Evolutionary conservation across 2,888 invertebrate genomes (phyloP).

Genomic region (Apotomis capreana): DNA sequence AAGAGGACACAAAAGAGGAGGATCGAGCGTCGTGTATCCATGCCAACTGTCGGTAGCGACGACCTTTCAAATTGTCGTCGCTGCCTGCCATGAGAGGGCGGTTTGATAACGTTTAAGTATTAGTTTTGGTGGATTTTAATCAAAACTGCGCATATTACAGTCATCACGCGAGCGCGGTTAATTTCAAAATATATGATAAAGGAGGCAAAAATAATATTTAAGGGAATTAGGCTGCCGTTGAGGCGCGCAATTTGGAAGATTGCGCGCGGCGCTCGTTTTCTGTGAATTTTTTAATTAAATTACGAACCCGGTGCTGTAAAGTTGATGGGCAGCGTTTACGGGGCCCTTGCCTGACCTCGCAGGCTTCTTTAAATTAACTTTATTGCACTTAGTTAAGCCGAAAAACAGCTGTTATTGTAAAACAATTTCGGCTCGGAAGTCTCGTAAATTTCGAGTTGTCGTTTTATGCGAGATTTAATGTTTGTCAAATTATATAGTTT

Average conservation of each 20-base stretch:
- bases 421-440: conserved; percentile 30
- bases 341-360: conserved; percentile 50
- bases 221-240: conserved; percentile 78
- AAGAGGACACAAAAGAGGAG: conserved; percentile 59
- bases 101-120: conserved; percentile 78
- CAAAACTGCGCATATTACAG: conserved; percentile 74
- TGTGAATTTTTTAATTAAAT: conserved; percentile 84
- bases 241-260: conserved; percentile 77
- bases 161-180: conserved; percentile 72
- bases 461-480: conserved; percentile 33
- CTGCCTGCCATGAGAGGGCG: conserved; percentile 54
- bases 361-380: conserved; percentile 48
- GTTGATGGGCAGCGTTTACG: conserved; percentile 65
- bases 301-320: conserved; percentile 75
- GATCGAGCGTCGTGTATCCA: conserved; percentile 43
- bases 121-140: conserved; percentile 80
- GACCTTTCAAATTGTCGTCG: conserved; percentile 57
- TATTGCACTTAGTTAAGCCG: conserved; percentile 45
- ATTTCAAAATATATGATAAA: conserved; percentile 81
- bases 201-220: conserved; percentile 78
- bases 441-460: conserved; percentile 36
- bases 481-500: conserved; percentile 38
- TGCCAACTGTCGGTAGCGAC: conserved; percentile 41
- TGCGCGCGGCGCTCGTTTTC: conserved; percentile 73
- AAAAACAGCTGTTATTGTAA: conserved; percentile 41